Evolutionary conservation across 2,888 invertebrate species (phyloP).

Genomic region (Troilus luridus): DNA sequence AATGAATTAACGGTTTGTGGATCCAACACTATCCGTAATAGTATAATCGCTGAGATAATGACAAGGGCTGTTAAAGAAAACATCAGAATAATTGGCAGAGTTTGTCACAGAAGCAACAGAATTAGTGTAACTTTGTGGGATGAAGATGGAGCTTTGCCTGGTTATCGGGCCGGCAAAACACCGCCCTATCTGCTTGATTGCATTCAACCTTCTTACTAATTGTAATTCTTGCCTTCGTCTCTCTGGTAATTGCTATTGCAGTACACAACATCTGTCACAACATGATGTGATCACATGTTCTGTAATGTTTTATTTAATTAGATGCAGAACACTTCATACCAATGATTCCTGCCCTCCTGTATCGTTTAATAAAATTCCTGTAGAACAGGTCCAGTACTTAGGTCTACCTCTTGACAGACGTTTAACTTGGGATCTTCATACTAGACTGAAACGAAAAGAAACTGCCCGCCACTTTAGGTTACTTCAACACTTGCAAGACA

Average conservation of each 20-base stretch:
- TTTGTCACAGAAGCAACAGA: neutral
- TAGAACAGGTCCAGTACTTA: too few relatives aligned
- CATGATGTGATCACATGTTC: too few relatives aligned
- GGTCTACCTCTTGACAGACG: too few relatives aligned
- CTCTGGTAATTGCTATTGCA: neutral
- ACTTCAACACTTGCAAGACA: too few relatives aligned
- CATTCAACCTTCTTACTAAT: neutral
- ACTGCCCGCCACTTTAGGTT: too few relatives aligned
- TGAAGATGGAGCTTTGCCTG: neutral
- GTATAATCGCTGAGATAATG: neutral
- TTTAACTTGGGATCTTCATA: too few relatives aligned
- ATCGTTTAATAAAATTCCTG: too few relatives aligned
- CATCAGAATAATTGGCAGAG: neutral
- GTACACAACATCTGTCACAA: neutral
- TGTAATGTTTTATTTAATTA: too few relatives aligned
- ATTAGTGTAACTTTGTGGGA: neutral
- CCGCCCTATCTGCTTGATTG: slow-evolving; percentile 7
- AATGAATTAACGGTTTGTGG: neutral
- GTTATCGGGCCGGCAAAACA: neutral
- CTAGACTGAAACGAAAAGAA: too few relatives aligned
- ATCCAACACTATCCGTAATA: neutral
- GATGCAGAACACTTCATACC: too few relatives aligned
- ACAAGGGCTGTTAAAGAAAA: neutral
- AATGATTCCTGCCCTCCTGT: too few relatives aligned
- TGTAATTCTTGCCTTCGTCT: neutral